Percentiles rank a stretch among this genome's conserved stretches.
Conservation (phyloP, 2,797 vertebrate species). For the Amazona finschi region DNA sequence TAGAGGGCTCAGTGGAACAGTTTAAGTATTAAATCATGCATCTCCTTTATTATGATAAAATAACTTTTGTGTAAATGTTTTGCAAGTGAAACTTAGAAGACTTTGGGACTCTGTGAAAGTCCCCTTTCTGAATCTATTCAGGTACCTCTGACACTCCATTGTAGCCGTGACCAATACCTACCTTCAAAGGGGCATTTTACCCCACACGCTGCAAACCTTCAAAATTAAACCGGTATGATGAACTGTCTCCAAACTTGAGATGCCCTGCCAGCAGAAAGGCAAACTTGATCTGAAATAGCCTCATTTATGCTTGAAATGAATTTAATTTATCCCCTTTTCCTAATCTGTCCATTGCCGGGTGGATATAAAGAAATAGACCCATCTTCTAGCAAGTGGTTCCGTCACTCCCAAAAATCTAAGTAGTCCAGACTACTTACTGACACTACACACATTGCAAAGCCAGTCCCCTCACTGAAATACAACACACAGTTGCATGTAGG, state of each 20-base stretch:
- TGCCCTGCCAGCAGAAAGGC: background rate
- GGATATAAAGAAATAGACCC: background rate
- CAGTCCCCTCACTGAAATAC: background rate
- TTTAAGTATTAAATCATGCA: slow-evolving; percentile 43
- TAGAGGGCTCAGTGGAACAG: slow-evolving; percentile 38
- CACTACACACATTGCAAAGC: background rate
- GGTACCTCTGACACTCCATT: background rate
- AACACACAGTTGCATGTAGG: background rate
- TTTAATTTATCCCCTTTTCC: background rate
- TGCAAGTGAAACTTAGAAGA: background rate
- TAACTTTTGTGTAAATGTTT: slow-evolving; percentile 30
- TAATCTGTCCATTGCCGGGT: background rate
- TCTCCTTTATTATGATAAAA: slow-evolving; percentile 53
- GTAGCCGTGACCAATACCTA: background rate
- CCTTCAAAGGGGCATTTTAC: background rate
- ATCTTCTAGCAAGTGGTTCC: background rate
- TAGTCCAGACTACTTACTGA: background rate
- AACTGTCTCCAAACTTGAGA: background rate
- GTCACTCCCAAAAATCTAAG: background rate
- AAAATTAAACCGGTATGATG: background rate
- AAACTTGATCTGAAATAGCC: background rate
- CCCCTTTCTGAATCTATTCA: background rate
- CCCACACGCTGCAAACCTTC: background rate
- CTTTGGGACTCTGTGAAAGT: background rate
- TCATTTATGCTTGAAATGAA: background rate